Conservation (phyloP, 2,113 vertebrate genomes). For the Calypte anna region DNA sequence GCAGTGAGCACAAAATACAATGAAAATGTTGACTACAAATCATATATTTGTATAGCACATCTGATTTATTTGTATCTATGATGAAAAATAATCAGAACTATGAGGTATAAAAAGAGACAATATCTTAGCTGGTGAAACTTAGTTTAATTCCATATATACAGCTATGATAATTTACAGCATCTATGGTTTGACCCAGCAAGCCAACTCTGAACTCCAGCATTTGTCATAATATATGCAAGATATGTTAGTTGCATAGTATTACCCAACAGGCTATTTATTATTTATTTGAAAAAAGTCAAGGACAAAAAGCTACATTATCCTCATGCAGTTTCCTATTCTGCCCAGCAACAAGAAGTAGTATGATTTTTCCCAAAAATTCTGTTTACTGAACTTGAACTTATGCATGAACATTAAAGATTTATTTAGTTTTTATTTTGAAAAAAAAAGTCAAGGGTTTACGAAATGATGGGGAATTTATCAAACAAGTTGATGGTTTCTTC, state of each 20-base stretch:
- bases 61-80: background rate
- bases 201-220: background rate
- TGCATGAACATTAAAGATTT: background rate
- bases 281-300: background rate
- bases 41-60: background rate
- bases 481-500: background rate
- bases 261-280: background rate
- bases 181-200: background rate
- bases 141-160: background rate
- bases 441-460: background rate
- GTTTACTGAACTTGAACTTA: background rate
- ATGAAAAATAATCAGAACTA: background rate
- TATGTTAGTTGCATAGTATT: background rate
- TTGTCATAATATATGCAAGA: background rate
- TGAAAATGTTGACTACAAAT: background rate
- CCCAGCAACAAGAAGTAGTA: background rate
- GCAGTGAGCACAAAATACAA: background rate
- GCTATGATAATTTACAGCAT: background rate
- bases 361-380: background rate
- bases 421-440: background rate
- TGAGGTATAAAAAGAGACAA: background rate
- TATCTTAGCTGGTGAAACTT: background rate
- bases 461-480: background rate
- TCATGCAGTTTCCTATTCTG: background rate
- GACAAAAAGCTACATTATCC: background rate